Evolutionary conservation across 2,797 vertebrate species (phyloP).

Genomic region (Poecilia gillii): DNA sequence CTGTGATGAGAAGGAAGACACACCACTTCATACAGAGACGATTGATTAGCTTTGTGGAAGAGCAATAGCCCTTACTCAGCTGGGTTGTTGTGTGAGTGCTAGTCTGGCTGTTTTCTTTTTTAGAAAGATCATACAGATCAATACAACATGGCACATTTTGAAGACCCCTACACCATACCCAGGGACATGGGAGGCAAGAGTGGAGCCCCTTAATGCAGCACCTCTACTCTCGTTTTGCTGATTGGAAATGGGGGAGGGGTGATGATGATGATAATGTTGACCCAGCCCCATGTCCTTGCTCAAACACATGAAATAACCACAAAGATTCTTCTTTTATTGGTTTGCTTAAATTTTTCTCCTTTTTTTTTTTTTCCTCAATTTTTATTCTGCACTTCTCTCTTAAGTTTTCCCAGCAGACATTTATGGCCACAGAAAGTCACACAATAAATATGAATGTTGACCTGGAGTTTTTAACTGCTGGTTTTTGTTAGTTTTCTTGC

Average conservation of each 20-base stretch:
- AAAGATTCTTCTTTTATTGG: not conserved
- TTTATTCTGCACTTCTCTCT: slow-evolving; percentile 47
- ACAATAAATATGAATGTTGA: slow-evolving; percentile 67
- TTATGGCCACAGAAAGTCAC: slow-evolving; percentile 56
- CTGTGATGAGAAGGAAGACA: slow-evolving; percentile 61
- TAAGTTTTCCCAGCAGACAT: slow-evolving; percentile 47
- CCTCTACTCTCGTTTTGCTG: slow-evolving; percentile 59
- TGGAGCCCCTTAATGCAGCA: slow-evolving; percentile 51
- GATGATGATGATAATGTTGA: slow-evolving; percentile 50
- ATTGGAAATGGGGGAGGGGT: slow-evolving; percentile 60
- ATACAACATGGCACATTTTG: slow-evolving; percentile 79
- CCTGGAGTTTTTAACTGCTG: slow-evolving; percentile 52
- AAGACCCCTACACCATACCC: slow-evolving; percentile 62
- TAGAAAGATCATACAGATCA: slow-evolving; percentile 67
- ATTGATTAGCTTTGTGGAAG: slow-evolving; percentile 77
- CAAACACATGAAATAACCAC: slow-evolving; percentile 64
- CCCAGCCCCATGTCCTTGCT: slow-evolving; percentile 53
- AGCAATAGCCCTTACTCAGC: slow-evolving; percentile 81
- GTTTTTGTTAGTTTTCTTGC: slow-evolving; percentile 65
- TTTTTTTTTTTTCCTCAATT: slow-evolving; percentile 58
- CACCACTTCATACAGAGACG: slow-evolving; percentile 70
- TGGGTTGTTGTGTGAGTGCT: slow-evolving; percentile 63
- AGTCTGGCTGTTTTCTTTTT: slow-evolving; percentile 61
- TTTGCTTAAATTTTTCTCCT: slow-evolving; percentile 32
- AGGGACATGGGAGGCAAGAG: slow-evolving; percentile 57